Conservation (phyloP, 2,113 vertebrate species). For the Castor canadensis region DNA sequence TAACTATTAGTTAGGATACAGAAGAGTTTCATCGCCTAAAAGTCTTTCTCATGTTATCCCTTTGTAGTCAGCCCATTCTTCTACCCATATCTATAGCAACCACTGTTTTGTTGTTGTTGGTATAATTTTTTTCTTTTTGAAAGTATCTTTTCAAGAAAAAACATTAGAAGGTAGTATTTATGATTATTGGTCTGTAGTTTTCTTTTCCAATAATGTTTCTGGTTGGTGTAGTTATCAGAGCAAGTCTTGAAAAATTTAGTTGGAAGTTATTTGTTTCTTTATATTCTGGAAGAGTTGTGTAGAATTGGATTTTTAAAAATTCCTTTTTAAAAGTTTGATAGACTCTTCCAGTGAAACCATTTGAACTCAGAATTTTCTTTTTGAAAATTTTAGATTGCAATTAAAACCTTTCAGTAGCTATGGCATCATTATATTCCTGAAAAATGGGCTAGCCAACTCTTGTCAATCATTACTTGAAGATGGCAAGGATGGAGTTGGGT, state of each 20-base stretch:
- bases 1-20: background rate
- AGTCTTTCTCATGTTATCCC: background rate
- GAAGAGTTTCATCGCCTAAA: background rate
- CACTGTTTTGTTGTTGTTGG: background rate
- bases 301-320: background rate
- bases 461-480: background rate
- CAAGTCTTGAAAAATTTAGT: background rate
- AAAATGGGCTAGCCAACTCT: background rate
- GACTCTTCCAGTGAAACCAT: background rate
- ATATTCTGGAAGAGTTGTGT: background rate
- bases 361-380: background rate
- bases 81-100: background rate
- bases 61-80: background rate
- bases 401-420: background rate
- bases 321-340: background rate
- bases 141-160: background rate
- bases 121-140: background rate
- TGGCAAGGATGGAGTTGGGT: no score
- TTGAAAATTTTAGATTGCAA: background rate
- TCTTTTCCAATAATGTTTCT: background rate
- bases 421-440: background rate
- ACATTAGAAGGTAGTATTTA: background rate
- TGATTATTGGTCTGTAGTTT: background rate
- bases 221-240: background rate
- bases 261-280: background rate